These are phyloP conservation scores for Dryas iulia DNA, from an alignment of 1,140 invertebrate genomes.

Conservation along the genomic window DNA sequence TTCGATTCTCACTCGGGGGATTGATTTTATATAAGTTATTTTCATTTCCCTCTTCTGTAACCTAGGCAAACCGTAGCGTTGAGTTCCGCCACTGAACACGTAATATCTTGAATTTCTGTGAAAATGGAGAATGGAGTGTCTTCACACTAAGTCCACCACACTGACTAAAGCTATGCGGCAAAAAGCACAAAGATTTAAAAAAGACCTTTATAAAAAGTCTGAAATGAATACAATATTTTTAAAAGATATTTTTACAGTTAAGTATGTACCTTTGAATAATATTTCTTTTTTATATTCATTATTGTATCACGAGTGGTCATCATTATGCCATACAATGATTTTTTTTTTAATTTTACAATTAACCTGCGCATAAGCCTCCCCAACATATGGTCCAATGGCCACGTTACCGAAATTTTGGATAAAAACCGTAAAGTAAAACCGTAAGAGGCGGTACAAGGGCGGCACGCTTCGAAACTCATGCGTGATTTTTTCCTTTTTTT, in stretches of 20 bases:
- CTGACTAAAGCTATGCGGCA: too few species aligned
- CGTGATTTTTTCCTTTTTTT: slow-evolving; percentile 46
- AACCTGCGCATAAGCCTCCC: slow-evolving; percentile 18
- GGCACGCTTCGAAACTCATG: slow-evolving; percentile 64
- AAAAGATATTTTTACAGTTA: background rate
- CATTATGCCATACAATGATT: too few species aligned
- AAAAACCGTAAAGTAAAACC: slow-evolving; percentile 62
- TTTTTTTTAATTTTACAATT: background rate
- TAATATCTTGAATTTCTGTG: too few species aligned
- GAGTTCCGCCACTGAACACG: too few species aligned
- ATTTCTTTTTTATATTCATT: background rate
- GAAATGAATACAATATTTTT: background rate
- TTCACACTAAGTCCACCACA: too few species aligned
- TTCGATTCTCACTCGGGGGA: too few species aligned
- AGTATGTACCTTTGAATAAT: background rate
- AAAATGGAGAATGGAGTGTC: too few species aligned
- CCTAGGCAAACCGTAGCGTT: too few species aligned
- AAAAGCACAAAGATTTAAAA: too few species aligned
- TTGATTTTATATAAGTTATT: too few species aligned
- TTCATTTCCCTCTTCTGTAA: too few species aligned
- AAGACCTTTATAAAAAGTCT: too few species aligned
- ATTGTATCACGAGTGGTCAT: background rate
- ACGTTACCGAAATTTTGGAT: slow-evolving; percentile 40
- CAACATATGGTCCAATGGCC: slow-evolving; percentile 46
- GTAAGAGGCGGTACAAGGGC: slow-evolving; percentile 55